A percentile compares a stretch with the other conserved stretches of the same genome.
phyloP scores from a whole-genome alignment of 2,113 vertebrate genomes.

The Hippocampus abdominalis region DNA sequence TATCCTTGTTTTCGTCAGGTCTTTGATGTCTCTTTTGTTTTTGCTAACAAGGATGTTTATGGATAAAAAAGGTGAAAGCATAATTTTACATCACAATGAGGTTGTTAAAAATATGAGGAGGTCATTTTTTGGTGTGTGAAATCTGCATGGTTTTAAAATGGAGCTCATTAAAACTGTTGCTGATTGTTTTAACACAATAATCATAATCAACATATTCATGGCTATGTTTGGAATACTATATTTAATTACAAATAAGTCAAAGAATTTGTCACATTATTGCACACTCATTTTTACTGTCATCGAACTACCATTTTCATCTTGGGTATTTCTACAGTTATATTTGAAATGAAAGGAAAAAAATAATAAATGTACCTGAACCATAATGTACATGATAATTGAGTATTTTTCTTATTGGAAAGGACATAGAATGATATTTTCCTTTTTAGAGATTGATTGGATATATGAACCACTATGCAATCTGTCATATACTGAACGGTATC shows the following conservation, averaged over 20 bases:
- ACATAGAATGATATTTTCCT: background rate
- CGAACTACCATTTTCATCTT: background rate
- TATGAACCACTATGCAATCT: no score
- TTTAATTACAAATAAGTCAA: background rate
- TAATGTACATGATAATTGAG: background rate
- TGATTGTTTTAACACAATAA: background rate
- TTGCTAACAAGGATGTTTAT: background rate
- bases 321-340: background rate
- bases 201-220: background rate
- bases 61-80: background rate
- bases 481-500: no score
- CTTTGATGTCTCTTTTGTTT: background rate
- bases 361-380: background rate
- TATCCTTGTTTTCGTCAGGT: background rate
- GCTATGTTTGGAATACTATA: background rate
- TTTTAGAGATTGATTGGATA: background rate
- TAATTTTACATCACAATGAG: background rate
- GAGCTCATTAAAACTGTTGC: background rate
- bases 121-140: background rate
- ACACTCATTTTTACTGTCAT: background rate
- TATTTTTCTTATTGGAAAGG: background rate
- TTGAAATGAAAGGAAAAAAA: background rate
- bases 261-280: background rate
- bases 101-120: background rate
- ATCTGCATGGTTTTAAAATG: background rate